These are phyloP conservation scores for Coranthus polyacanthus DNA, from an alignment of 2,797 vertebrate species.

Conservation along the genomic window DNA sequence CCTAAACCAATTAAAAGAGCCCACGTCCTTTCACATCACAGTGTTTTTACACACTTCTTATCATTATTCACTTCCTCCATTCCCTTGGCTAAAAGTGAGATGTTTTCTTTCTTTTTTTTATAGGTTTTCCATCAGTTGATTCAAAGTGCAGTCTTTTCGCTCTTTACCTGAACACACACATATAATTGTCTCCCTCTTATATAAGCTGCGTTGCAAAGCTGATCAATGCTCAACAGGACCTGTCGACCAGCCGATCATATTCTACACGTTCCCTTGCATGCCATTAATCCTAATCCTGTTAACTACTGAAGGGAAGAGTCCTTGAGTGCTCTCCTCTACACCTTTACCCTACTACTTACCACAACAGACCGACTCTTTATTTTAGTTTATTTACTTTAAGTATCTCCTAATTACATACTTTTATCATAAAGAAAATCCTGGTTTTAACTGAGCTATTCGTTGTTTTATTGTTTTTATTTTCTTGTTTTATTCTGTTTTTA, in stretches of 20 bases:
- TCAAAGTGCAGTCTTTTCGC: slow-evolving; percentile 11
- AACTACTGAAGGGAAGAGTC: slow-evolving; percentile 71
- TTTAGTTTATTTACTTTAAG: no score
- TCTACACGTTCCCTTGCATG: slow-evolving; percentile 48
- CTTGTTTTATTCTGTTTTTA: no score
- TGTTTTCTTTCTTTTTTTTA: background rate
- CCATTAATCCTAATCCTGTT: slow-evolving; percentile 74
- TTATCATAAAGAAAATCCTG: no score
- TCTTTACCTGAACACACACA: slow-evolving; percentile 9
- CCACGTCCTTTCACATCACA: background rate
- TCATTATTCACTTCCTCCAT: background rate
- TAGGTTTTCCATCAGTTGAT: background rate
- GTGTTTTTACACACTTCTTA: background rate
- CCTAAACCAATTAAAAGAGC: slow-evolving; percentile 34
- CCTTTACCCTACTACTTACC: slow-evolving; percentile 34
- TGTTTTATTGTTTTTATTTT: no score
- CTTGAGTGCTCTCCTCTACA: slow-evolving; percentile 56
- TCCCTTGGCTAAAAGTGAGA: background rate
- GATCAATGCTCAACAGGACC: slow-evolving; percentile 61
- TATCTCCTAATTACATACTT: no score
- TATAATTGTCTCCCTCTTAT: slow-evolving; percentile 45
- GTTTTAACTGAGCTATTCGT: no score
- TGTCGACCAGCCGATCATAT: slow-evolving; percentile 62
- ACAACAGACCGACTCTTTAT: no score
- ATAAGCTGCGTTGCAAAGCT: slow-evolving; percentile 63